Conservation (phyloP, 2,888 invertebrate species). For the Orchesella flavescens region DNA sequence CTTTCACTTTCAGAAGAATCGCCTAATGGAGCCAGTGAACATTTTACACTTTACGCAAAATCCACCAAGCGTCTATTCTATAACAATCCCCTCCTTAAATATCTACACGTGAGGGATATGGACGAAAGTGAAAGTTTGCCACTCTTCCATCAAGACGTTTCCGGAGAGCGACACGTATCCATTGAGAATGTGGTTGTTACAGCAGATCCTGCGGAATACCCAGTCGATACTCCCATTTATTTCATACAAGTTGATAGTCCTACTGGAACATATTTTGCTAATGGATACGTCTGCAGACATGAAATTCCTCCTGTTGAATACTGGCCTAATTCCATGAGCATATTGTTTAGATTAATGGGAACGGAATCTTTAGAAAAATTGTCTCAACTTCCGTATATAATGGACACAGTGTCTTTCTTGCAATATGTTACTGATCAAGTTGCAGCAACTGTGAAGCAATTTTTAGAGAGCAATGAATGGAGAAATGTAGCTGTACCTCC, state of each 20-base stretch:
- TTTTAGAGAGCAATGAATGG: too few species aligned
- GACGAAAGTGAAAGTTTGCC: too few species aligned
- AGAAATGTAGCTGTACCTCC: too few species aligned
- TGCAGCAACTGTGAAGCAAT: neutral
- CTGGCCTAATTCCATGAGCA: conserved; percentile 62
- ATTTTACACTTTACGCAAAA: conserved; percentile 19
- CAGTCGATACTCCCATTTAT: conserved; percentile 56
- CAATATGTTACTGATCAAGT: conserved; percentile 1
- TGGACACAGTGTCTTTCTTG: neutral
- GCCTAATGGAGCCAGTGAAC: conserved; percentile 12
- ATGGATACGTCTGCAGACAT: conserved; percentile 61
- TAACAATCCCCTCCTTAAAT: conserved; percentile 52
- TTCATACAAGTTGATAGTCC: conserved; percentile 62
- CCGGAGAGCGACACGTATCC: neutral
- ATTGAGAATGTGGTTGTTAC: neutral
- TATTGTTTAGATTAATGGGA: conserved; percentile 26
- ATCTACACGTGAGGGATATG: conserved; percentile 8
- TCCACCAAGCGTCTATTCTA: too few species aligned
- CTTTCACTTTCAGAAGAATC: conserved; percentile 8
- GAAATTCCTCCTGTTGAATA: too few species aligned
- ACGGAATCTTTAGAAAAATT: neutral
- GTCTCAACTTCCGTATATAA: conserved; percentile 3
- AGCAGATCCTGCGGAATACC: conserved; percentile 12
- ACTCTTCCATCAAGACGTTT: neutral
- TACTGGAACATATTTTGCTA: conserved; percentile 63